Conservation (phyloP, 2,113 vertebrate species). For the Mirounga angustirostris region DNA sequence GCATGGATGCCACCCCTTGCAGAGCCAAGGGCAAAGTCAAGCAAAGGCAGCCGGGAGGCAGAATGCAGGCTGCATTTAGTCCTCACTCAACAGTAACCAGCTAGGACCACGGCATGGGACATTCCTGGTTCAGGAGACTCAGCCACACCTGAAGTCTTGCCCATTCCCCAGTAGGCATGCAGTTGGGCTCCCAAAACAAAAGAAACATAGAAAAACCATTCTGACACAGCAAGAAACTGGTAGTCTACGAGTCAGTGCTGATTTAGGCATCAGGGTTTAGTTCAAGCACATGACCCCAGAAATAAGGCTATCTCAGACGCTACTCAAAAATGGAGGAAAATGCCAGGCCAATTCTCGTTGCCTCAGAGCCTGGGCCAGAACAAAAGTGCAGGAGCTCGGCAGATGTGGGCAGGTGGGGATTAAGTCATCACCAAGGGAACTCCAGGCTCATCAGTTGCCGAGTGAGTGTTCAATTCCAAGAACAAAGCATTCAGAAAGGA, state of each 20-base stretch:
- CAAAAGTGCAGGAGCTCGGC: too few relatives aligned
- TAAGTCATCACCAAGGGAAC: too few relatives aligned
- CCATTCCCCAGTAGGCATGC: not conserved
- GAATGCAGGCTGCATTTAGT: not conserved
- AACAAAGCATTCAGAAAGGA: not conserved
- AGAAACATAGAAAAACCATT: not conserved
- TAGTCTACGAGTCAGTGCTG: not conserved
- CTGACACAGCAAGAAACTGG: not conserved
- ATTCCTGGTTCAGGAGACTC: not conserved
- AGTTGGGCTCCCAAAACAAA: not conserved
- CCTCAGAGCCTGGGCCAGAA: not conserved
- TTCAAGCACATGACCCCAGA: not conserved
- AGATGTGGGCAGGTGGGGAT: not conserved
- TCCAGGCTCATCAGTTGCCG: not conserved
- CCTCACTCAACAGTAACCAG: not conserved
- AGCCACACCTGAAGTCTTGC: too few relatives aligned
- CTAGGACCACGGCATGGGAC: not conserved
- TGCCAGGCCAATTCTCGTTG: not conserved
- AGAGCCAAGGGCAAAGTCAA: rapidly evolving
- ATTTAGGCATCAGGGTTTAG: not conserved
- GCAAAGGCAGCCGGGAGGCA: not conserved
- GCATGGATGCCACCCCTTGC: not conserved
- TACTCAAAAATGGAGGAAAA: not conserved
- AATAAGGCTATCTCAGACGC: not conserved
- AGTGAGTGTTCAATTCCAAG: not conserved